phyloP scores from a whole-genome alignment of 1,140 invertebrate genomes.

The Eubasilissa regina region DNA sequence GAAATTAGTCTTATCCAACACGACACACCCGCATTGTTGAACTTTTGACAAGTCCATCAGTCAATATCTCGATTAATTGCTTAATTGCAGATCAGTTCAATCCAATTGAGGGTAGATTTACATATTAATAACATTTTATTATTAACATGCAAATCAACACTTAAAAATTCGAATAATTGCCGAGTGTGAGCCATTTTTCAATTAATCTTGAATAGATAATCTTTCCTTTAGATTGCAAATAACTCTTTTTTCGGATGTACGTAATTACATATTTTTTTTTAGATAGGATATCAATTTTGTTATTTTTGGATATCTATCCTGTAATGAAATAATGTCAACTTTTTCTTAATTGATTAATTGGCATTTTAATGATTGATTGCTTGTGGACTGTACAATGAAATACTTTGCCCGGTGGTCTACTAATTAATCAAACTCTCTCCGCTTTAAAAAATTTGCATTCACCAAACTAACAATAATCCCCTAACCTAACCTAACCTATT shows the following conservation, averaged over 20 bases:
- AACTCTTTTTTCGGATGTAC: not conserved
- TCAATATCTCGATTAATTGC: conserved; percentile 22
- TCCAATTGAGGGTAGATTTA: conserved; percentile 1
- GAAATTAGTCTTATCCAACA: not conserved
- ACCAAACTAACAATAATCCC: no score
- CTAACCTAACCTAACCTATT: no score
- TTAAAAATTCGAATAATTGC: not conserved
- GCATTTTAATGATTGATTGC: no score
- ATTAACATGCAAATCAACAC: conserved; percentile 32
- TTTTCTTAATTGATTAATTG: conserved; percentile 4
- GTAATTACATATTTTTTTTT: not conserved
- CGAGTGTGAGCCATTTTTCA: not conserved
- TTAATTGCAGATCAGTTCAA: conserved; percentile 2
- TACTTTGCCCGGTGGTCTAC: no score
- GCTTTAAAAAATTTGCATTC: no score
- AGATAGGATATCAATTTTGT: not conserved
- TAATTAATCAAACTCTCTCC: no score
- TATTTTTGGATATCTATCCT: not conserved
- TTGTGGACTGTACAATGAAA: no score
- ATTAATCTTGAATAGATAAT: conserved; percentile 3
- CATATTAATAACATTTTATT: conserved; percentile 27
- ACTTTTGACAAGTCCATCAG: conserved; percentile 1
- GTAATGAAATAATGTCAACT: not conserved
- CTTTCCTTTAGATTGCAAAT: conserved; percentile 8
- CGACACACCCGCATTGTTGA: not conserved